phyloP scores from a whole-genome alignment of 2,888 invertebrate species.

The Mantis religiosa region DNA sequence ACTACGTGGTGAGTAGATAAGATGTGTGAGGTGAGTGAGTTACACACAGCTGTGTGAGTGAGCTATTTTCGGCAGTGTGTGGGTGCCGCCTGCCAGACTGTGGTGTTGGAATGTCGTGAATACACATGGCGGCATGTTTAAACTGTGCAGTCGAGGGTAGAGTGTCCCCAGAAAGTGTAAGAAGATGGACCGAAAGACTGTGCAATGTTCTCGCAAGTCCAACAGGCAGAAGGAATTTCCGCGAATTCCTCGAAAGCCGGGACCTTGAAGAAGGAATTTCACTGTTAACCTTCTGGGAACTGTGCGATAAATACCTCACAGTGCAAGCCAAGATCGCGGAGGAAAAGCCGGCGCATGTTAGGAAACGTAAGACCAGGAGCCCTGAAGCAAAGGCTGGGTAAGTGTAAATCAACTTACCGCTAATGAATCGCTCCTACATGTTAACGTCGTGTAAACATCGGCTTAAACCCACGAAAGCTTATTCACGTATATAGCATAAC shows the following conservation, averaged over 20 bases:
- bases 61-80: not conserved
- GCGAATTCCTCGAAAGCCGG: not conserved
- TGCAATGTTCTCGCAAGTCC: not conserved
- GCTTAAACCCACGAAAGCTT: too few species aligned
- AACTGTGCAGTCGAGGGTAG: not conserved
- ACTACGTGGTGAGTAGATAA: not conserved
- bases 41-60: not conserved
- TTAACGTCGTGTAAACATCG: too few species aligned
- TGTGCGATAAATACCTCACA: not conserved
- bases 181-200: not conserved
- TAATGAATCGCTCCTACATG: too few species aligned
- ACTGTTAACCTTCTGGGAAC: not conserved
- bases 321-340: not conserved
- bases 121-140: conserved; percentile 2
- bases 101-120: not conserved
- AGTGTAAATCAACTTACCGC: not conserved
- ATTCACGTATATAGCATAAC: too few species aligned
- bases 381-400: not conserved
- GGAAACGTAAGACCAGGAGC: not conserved
- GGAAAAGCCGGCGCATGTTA: not conserved
- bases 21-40: too few species aligned
- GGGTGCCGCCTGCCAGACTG: not conserved
- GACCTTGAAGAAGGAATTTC: not conserved
- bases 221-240: not conserved
- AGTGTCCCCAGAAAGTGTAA: not conserved